Evolutionary conservation across 2,888 invertebrate genomes (phyloP).

Genomic region (Xestia xanthographa): DNA sequence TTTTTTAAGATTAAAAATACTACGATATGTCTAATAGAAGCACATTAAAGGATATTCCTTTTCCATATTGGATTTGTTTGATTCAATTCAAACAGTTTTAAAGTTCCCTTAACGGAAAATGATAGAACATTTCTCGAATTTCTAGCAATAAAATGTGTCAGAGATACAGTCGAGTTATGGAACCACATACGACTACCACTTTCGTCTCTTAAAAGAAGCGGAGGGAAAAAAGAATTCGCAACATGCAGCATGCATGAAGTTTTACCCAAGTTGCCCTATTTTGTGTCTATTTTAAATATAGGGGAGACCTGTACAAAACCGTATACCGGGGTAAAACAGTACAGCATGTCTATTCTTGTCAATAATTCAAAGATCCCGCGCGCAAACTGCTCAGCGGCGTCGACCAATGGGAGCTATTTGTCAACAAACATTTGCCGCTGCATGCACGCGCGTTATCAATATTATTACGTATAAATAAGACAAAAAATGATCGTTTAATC

Average conservation of each 20-base stretch:
- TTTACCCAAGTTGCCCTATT: not conserved
- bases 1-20: too few relatives aligned
- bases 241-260: slow-evolving; percentile 1
- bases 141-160: not conserved
- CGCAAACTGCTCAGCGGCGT: too few relatives aligned
- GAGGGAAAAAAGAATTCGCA: not conserved
- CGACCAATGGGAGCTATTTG: too few relatives aligned
- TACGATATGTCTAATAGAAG: not conserved
- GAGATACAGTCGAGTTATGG: not conserved
- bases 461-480: too few relatives aligned
- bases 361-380: too few relatives aligned
- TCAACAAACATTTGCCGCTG: too few relatives aligned
- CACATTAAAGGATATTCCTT: not conserved
- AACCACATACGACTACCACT: not conserved
- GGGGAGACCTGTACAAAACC: too few relatives aligned
- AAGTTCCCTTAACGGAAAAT: not conserved
- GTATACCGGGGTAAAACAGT: too few relatives aligned
- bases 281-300: not conserved
- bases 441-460: too few relatives aligned
- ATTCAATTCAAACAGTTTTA: not conserved
- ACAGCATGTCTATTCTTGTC: too few relatives aligned
- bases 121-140: not conserved
- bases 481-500: too few relatives aligned
- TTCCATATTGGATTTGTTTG: not conserved
- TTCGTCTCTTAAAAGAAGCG: not conserved